Evolutionary conservation across 2,113 vertebrate genomes (phyloP), one percentile per base, ranked within the genome.

Genomic region (Vidua macroura): DNA sequence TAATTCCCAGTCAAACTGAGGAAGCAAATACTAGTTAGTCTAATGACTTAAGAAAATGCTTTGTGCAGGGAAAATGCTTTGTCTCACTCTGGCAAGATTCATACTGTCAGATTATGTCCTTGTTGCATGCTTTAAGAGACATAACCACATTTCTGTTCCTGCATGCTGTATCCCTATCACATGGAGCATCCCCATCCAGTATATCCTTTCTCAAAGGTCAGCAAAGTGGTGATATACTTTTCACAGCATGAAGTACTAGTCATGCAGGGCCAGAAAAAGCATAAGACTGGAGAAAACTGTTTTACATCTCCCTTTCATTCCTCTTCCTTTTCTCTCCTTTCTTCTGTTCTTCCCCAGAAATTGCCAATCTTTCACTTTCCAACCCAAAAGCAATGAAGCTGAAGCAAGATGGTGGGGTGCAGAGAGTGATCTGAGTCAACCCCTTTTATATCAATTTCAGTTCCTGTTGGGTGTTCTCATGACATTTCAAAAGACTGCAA

Each of bases 401-500:
- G 18, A 25, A 25, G 95, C 72, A 95, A 97, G 79, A 93, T 48
- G 51, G 55, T 16, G 4, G 20, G 33, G 82, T 88, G 23, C 18
- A 76, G 85, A 53, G 92, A 25, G 70, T 53, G 86, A 76, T 74
- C 92, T 63, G 49, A 97, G 83, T 88, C 96, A 94, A 92, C 53
- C 28, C 49, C 53, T 91, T 66, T 74, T 81, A 53, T 95, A 97
- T 96, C 95, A 94, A 90, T 96, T 97, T 96, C 95, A 92, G 95
- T 97, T 98, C 98, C 96, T 97, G 92, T 97, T 97, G 94, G 95
- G 86, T 78, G 43, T 96, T 96, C 90, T 93, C 96, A 75, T 73
- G 96, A 93, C 96, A 95, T 98, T 98, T 98, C 97, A 97, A 96
- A 97, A 97, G 97, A 95, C 96, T 97, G 96, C 37, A n/a, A 94